These are phyloP conservation scores for Tor tambroides DNA, from an alignment of 2,113 vertebrate species.

Conservation along the genomic window DNA sequence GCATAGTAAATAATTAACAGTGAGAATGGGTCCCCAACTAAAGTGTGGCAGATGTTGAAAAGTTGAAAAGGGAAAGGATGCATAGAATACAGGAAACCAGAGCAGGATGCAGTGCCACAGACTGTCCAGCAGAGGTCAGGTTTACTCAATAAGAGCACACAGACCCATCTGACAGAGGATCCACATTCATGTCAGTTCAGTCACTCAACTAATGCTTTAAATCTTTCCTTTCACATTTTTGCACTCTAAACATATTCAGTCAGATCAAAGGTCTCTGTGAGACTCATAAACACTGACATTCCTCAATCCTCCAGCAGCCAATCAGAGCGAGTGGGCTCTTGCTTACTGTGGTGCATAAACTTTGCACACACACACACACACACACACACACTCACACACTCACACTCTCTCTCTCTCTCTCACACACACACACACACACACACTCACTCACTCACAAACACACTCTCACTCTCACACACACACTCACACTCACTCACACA, in stretches of 20 bases:
- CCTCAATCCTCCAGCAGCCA: constrained; percentile 19
- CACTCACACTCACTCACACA: accelerated
- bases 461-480: no score
- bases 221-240: not conserved
- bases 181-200: not conserved
- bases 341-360: no score
- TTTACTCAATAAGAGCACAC: not conserved
- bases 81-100: not conserved
- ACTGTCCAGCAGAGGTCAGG: constrained; percentile 40
- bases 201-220: not conserved
- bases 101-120: not conserved
- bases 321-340: not conserved
- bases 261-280: not conserved
- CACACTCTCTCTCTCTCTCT: no score
- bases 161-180: not conserved
- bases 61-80: not conserved
- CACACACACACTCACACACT: no score
- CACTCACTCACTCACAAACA: no score
- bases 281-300: constrained; percentile 22
- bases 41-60: not conserved
- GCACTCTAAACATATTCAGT: not conserved
- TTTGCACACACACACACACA: no score
- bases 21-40: not conserved
- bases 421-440: no score
- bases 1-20: not conserved